phyloP scores from a whole-genome alignment of 2,888 invertebrate species.

The Yponomeuta evonymella region DNA sequence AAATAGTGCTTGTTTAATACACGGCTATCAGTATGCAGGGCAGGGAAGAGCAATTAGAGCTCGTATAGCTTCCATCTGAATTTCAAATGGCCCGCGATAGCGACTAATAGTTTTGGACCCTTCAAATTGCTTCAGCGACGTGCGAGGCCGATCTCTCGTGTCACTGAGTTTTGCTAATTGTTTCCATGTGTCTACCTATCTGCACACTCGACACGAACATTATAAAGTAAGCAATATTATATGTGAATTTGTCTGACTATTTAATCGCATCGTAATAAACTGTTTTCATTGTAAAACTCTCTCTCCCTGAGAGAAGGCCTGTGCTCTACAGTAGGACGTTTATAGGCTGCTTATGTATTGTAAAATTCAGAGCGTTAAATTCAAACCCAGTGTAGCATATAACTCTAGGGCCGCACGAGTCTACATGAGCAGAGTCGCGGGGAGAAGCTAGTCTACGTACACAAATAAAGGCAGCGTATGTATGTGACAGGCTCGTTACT shows the following conservation, averaged over 20 bases:
- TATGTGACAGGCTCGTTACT: background rate
- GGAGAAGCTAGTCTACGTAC: background rate
- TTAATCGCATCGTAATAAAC: too few relatives aligned
- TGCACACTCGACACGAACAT: background rate
- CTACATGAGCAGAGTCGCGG: background rate
- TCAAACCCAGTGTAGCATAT: too few relatives aligned
- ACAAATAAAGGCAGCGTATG: background rate
- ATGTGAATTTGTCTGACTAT: background rate
- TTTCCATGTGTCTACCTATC: background rate
- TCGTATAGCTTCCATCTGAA: slow-evolving; percentile 51
- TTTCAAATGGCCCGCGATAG: slow-evolving; percentile 40
- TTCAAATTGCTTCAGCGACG: slow-evolving; percentile 17
- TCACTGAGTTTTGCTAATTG: slow-evolving; percentile 11
- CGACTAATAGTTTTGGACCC: slow-evolving; percentile 25
- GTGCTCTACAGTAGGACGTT: too few relatives aligned
- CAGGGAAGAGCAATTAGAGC: slow-evolving; percentile 55
- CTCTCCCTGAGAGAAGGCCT: too few relatives aligned
- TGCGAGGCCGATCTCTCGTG: slow-evolving; percentile 22
- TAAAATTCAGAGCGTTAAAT: too few relatives aligned
- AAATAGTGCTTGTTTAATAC: slow-evolving; percentile 18
- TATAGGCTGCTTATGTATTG: too few relatives aligned
- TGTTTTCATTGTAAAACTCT: too few relatives aligned
- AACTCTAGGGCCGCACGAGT: background rate
- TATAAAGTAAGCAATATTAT: background rate
- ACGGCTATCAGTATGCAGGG: slow-evolving; percentile 45